Evolutionary conservation across 2,113 vertebrate species (phyloP).

Genomic region (Theristicus caerulescens): DNA sequence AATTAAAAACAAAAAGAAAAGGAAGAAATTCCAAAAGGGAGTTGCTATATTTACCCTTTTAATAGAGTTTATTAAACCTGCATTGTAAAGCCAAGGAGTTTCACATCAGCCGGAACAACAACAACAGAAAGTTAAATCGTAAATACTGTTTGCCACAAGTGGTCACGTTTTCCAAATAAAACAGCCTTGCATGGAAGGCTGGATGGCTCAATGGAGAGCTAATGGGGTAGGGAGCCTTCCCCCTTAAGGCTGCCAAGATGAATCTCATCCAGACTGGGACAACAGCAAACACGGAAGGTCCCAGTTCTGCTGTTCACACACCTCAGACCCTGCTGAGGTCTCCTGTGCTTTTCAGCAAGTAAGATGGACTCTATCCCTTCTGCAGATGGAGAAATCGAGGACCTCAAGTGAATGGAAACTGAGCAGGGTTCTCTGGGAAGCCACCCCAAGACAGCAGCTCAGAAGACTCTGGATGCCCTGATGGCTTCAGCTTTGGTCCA

Average conservation of each 20-base stretch:
- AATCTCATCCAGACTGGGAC: neutral
- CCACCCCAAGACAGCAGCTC: neutral
- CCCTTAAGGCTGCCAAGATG: neutral
- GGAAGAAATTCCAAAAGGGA: neutral
- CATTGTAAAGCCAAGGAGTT: neutral
- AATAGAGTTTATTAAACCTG: neutral
- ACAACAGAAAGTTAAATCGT: neutral
- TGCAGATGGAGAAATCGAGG: fast-evolving
- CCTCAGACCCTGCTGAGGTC: neutral
- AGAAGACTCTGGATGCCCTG: neutral
- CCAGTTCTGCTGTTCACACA: neutral
- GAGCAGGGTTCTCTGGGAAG: neutral
- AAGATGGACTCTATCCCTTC: fast-evolving
- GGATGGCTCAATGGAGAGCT: neutral
- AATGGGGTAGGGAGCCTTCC: neutral
- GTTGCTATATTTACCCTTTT: constrained; percentile 38
- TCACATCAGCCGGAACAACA: neutral
- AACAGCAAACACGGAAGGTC: neutral
- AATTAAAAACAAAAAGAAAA: neutral
- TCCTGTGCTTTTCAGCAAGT: neutral
- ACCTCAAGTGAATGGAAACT: fast-evolving
- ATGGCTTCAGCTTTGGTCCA: neutral
- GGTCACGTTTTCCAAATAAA: constrained; percentile 51
- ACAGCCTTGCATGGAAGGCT: neutral
- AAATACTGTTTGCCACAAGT: neutral